Evolutionary conservation across 2,113 vertebrate genomes (phyloP), one percentile per base, ranked within the genome.

Genomic region (Noctilio leporinus): DNA sequence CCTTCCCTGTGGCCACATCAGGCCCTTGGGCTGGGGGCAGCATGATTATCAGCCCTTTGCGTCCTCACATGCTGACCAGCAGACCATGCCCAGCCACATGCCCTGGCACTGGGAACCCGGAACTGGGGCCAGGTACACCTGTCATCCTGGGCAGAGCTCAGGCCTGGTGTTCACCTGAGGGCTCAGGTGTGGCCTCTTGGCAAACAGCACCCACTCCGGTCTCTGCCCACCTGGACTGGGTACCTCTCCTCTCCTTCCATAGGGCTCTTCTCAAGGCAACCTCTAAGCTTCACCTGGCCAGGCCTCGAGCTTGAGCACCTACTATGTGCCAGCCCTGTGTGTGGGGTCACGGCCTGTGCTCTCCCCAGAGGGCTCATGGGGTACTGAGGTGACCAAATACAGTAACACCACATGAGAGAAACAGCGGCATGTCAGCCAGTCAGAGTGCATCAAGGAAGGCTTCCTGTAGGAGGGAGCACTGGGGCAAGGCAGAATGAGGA

Each of bases 281-380:
- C 4, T 1, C 62, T 6, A 20, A 75, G 69, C n/a, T 12, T 22
- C 19, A 10, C 33, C 8, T 2, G 28, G 64, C 49, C 43, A 2
- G 33, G 76, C 55, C 77, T 59, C 35, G 1, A 28, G 43, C 11
- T 15, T 7, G 26, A 78, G 22, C 35, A 62, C 64, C 12, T 76
- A 0, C 51, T 57, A 11, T 0, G 10, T 3, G 35, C 35, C 7
- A 53, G 65, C 14, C 38, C 65, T 11, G 17, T 12, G 35, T 76
- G 38, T 0, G 2, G 69, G 0, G 1, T 16, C n/a, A 2, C 0
- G 3, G 14, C 55, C 77, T 1, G 0, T 5, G 28, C 62, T 17
- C 6, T 69, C 59, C 45, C 10, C 12, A 1, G 24, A 40, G 59
- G 43, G 22, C 5, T 33, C 5, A 1, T 0, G 0, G n/a, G 11